Evolutionary conservation across 23 tunicate species (phyloP).

Genomic region (Halocynthia aurantium): DNA sequence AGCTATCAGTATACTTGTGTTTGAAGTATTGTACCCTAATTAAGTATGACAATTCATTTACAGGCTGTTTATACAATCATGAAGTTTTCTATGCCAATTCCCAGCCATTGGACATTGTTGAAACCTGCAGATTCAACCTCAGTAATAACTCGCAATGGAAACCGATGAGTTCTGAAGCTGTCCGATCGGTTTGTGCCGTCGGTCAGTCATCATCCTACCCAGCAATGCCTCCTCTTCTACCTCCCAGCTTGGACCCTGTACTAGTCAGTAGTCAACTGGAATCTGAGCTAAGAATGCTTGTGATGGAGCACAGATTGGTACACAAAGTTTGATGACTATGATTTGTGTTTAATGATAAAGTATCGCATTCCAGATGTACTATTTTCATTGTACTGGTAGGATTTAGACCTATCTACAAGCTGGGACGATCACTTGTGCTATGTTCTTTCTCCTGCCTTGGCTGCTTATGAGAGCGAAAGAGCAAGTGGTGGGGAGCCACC

Average conservation of each 20-base stretch:
- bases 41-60: background rate
- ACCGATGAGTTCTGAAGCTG: slow-evolving; percentile 52
- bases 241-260: slow-evolving; percentile 54
- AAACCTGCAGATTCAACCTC: slow-evolving; percentile 46
- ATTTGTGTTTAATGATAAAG: too few species aligned
- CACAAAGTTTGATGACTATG: background rate
- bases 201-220: slow-evolving; percentile 30
- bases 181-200: slow-evolving; percentile 37
- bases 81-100: slow-evolving; percentile 75
- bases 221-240: slow-evolving; percentile 54
- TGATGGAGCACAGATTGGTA: slow-evolving; percentile 47
- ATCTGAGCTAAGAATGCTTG: slow-evolving; percentile 28
- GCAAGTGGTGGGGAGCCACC: slow-evolving; percentile 35
- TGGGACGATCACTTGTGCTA: slow-evolving; percentile 81
- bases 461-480: slow-evolving; percentile 66
- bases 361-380: too few species aligned
- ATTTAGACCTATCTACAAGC: slow-evolving; percentile 41
- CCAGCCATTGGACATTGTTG: slow-evolving; percentile 58
- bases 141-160: slow-evolving; percentile 63
- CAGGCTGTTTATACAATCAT: slow-evolving; percentile 84
- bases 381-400: background rate
- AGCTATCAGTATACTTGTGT: too few species aligned
- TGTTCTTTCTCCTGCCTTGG: slow-evolving; percentile 59
- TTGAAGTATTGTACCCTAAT: too few species aligned
- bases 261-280: slow-evolving; percentile 51